Base-by-base conservation (phyloP, 2,888 invertebrate species). In the Oegoconia quadripuncta region DNA sequence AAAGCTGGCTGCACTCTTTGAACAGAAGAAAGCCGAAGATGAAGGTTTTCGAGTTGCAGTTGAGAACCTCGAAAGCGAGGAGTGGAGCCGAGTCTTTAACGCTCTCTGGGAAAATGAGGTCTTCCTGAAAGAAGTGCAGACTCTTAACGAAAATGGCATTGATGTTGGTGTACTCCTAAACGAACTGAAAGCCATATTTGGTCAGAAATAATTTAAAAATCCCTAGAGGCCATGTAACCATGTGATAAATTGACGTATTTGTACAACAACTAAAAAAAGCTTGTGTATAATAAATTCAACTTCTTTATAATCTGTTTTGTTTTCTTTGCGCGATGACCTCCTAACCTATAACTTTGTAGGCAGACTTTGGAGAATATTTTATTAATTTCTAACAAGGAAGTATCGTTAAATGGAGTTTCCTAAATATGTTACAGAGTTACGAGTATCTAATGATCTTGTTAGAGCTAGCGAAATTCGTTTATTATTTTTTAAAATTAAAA, bases 1-100 rank as follows among this genome's bases (percentile, higher is more conserved):
- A 0, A 70, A 75, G 30, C 49, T 84, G 5, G 47, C 59, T 0
- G 77, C 70, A 0, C 72, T 84, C 7, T 82, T 55, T 44, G 62
- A 81, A 1, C 45, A 79, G 39, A 84, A 84, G 46, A 54, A 73
- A 20, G 59, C 60, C 2, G 74, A 71, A 25, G 75, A 81, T 6
- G 74, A 64, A 4, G 67, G 55, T 5, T 84, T 84, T 57, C 68
- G 45, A 28, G 52, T 45, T 0, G 73, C 82, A 7, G 67, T 84
- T 32, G 68, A 71, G 9, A 76, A 76, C 41, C 58, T 84, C 2
- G 29, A 64, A 5, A 67, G 73, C 15, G 74, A 74, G 0, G 81
- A 81, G 39, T 84, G 75, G 74, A 37, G 56, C 1, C 26, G 58
- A 4, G 44, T 69, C 3, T 73, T 64, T 41, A 18, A 22, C 8